Evolutionary conservation across 2,113 vertebrate genomes (phyloP).

Genomic region (Bubo scandiacus): DNA sequence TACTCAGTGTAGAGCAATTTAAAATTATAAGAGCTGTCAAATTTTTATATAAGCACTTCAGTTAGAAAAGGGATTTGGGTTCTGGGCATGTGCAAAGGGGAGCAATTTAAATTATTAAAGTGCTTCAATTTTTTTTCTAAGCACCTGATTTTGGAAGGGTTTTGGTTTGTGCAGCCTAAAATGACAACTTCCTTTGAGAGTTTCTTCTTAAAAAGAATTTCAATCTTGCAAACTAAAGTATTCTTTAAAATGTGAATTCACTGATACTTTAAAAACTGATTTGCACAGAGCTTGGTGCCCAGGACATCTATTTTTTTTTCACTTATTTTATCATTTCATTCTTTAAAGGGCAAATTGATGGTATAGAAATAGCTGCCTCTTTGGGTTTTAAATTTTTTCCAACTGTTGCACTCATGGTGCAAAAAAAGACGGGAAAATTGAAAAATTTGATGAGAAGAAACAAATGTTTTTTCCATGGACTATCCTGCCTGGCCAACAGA

Average conservation of each 20-base stretch:
- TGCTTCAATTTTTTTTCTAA: slow-evolving; percentile 73
- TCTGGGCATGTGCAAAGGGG: slow-evolving; percentile 81
- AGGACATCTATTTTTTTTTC: slow-evolving; percentile 28
- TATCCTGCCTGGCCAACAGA: background rate
- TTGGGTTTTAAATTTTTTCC: slow-evolving; percentile 44
- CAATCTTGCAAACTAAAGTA: slow-evolving; percentile 55
- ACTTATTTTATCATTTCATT: slow-evolving; percentile 60
- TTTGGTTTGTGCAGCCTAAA: slow-evolving; percentile 75
- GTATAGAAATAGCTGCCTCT: slow-evolving; percentile 49
- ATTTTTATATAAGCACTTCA: slow-evolving; percentile 88
- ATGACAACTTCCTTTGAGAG: slow-evolving; percentile 76
- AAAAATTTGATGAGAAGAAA: background rate
- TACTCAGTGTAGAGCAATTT: slow-evolving; percentile 86
- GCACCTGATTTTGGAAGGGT: slow-evolving; percentile 81
- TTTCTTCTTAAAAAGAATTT: slow-evolving; percentile 62
- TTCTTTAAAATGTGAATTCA: slow-evolving; percentile 62
- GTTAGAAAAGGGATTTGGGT: slow-evolving; percentile 81
- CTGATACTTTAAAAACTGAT: slow-evolving; percentile 69
- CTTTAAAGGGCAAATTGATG: slow-evolving; percentile 65
- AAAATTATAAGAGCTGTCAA: slow-evolving; percentile 89
- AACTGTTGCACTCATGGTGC: slow-evolving; percentile 1
- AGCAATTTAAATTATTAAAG: slow-evolving; percentile 84
- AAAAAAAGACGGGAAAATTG: background rate
- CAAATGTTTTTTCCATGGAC: background rate
- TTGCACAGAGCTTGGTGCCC: slow-evolving; percentile 50